Percentiles rank a stretch among this genome's conserved stretches.
phyloP scores from a whole-genome alignment of 2,113 vertebrate species.

The Trichechus manatus region DNA sequence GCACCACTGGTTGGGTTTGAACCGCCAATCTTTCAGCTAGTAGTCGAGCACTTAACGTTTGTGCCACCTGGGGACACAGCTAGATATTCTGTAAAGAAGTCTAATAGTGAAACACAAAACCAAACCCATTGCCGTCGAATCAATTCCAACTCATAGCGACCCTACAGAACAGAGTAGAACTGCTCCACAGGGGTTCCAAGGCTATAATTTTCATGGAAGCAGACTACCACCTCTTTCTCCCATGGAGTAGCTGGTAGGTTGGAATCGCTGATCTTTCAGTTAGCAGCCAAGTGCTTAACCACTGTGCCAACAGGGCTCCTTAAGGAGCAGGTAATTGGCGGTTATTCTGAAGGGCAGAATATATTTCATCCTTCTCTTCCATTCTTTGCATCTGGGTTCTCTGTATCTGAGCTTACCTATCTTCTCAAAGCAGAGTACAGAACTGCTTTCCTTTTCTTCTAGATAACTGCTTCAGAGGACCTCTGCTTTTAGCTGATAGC shows the following conservation, averaged over 20 bases:
- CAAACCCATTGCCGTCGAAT: too few species aligned
- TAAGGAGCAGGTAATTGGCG: not conserved
- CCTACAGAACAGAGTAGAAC: too few species aligned
- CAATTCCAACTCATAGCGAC: too few species aligned
- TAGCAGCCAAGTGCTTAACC: not conserved
- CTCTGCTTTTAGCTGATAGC: not conserved
- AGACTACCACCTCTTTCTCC: not conserved
- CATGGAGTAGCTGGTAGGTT: not conserved
- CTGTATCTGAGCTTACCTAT: not conserved
- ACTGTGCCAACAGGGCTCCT: not conserved
- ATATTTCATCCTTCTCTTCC: not conserved
- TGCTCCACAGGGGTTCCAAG: too few species aligned
- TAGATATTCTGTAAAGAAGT: not conserved
- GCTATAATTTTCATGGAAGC: not conserved
- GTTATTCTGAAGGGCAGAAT: not conserved
- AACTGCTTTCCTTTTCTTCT: not conserved
- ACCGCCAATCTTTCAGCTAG: too few species aligned
- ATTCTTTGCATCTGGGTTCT: not conserved
- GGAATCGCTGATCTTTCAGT: not conserved
- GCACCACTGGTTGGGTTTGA: too few species aligned
- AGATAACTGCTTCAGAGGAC: not conserved
- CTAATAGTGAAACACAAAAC: not conserved
- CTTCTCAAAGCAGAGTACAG: not conserved
- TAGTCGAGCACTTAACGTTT: too few species aligned
- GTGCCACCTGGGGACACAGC: too few species aligned